phyloP scores from a whole-genome alignment of 2,888 invertebrate species.

The Apamea epomidion region DNA sequence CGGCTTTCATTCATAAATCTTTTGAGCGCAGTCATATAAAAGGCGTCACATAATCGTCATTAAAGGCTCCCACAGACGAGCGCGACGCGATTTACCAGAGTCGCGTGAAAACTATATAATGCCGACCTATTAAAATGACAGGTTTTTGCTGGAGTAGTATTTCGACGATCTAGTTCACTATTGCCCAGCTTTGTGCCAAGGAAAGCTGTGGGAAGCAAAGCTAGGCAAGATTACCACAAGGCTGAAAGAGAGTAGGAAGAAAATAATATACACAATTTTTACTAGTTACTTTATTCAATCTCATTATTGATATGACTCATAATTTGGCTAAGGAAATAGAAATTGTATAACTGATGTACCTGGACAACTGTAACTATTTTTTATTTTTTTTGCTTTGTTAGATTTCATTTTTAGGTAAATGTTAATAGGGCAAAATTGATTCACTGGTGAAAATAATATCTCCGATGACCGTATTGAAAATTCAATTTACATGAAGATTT shows the following conservation, averaged over 20 bases:
- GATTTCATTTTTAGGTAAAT: constrained; percentile 10
- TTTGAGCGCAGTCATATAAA: no score
- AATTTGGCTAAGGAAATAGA: constrained; percentile 88
- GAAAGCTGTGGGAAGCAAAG: not conserved
- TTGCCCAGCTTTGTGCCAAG: not conserved
- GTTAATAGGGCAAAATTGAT: constrained; percentile 1
- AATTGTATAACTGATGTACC: constrained; percentile 75
- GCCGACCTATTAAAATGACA: not conserved
- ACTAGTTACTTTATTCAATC: constrained; percentile 88
- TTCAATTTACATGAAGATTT: constrained; percentile 23
- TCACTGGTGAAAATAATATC: constrained; percentile 10
- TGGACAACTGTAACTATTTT: constrained; percentile 70
- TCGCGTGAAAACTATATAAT: no score
- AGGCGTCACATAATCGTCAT: not conserved
- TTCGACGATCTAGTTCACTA: no score
- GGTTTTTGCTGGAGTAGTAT: not conserved
- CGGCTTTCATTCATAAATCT: no score
- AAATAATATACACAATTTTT: constrained; percentile 67
- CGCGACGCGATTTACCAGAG: no score
- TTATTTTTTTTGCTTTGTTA: not conserved
- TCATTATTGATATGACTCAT: constrained; percentile 90
- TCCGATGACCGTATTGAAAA: constrained; percentile 5
- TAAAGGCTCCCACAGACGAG: no score
- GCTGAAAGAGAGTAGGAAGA: constrained; percentile 51
- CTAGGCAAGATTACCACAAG: no score